A percentile compares a stretch with the other conserved stretches of the same genome.
phyloP scores from a whole-genome alignment of 2,113 vertebrate species.

The Tragelaphus imberbis region DNA sequence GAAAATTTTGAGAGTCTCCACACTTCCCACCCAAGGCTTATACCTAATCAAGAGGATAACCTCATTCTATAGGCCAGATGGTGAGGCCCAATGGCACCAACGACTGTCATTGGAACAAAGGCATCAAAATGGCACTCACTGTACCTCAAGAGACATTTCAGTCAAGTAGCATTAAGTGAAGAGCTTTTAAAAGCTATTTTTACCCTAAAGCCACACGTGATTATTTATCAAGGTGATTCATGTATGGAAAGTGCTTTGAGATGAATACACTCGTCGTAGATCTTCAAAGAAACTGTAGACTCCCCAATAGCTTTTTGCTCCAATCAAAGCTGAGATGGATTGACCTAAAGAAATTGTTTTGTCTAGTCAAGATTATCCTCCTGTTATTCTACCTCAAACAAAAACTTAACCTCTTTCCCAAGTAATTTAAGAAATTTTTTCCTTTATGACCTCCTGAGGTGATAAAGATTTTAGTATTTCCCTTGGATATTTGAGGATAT shows the following conservation, averaged over 20 bases:
- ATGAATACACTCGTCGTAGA: background rate
- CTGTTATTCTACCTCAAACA: background rate
- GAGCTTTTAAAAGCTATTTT: slow-evolving; percentile 1
- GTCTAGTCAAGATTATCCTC: background rate
- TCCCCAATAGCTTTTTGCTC: background rate
- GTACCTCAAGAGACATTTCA: background rate
- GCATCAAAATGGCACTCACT: background rate
- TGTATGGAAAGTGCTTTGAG: background rate
- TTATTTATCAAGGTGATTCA: background rate
- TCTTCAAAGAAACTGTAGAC: background rate
- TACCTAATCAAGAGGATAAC: background rate
- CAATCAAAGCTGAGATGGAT: background rate
- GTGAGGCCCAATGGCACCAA: slow-evolving; percentile 19
- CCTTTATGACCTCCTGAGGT: background rate
- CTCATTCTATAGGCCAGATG: background rate
- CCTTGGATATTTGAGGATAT: background rate
- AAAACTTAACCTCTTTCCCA: slow-evolving; percentile 31
- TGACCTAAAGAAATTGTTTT: background rate
- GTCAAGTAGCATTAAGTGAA: background rate
- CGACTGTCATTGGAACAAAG: slow-evolving; percentile 21
- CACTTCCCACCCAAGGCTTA: slow-evolving; percentile 25
- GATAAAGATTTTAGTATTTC: background rate
- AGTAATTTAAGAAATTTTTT: background rate
- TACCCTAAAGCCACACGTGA: background rate
- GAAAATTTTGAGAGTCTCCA: background rate